Percentiles rank a stretch among this genome's conserved stretches.
Evolutionary conservation across 2,113 vertebrate species (phyloP).

Genomic region (Hippocampus mohnikei): DNA sequence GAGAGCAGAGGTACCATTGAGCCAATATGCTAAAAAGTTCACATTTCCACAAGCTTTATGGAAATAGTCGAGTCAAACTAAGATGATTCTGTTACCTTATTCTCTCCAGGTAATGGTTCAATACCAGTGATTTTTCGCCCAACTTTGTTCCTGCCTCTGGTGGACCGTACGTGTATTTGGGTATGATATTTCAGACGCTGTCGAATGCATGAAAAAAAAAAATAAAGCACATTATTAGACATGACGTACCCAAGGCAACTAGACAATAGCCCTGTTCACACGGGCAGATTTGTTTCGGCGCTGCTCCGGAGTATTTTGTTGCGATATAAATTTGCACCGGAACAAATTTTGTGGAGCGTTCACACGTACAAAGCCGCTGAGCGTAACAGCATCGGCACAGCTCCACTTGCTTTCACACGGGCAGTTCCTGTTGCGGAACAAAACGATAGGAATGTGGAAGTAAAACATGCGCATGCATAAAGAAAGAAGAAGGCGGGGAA

Average conservation of each 20-base stretch:
- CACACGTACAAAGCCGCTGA: too few species aligned
- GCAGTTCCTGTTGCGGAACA: too few species aligned
- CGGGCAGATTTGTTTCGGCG: too few species aligned
- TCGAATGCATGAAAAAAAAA: not conserved
- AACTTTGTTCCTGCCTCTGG: conserved; percentile 92
- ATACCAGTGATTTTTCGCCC: conserved; percentile 98
- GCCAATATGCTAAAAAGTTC: not conserved
- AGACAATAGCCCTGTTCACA: too few species aligned
- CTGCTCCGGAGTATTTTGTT: too few species aligned
- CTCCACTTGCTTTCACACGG: too few species aligned
- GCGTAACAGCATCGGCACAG: too few species aligned
- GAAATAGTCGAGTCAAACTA: not conserved
- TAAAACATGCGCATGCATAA: too few species aligned
- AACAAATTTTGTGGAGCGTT: too few species aligned
- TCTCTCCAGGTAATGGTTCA: conserved; percentile 96
- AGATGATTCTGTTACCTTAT: conserved; percentile 77
- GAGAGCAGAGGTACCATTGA: not conserved
- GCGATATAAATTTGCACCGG: too few species aligned
- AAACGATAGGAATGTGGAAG: too few species aligned
- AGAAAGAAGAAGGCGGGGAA: too few species aligned
- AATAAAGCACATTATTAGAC: not conserved
- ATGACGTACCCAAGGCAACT: not conserved
- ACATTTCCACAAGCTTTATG: not conserved
- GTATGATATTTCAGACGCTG: conserved; percentile 98
- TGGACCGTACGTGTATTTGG: conserved; percentile 96